These are phyloP conservation scores for Melolontha melolontha DNA, from an alignment of 2,888 invertebrate genomes.

Conservation along the genomic window DNA sequence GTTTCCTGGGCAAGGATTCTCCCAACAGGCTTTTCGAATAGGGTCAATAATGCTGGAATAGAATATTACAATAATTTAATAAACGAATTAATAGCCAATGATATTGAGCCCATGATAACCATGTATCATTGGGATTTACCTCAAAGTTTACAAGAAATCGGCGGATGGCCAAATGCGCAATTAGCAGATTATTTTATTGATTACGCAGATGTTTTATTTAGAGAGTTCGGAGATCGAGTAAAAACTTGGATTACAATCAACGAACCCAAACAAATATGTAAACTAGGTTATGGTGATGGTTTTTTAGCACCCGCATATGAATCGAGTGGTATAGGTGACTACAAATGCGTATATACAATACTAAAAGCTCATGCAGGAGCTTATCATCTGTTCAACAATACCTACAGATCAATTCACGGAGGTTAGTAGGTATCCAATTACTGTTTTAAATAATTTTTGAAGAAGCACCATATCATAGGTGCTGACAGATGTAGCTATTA, in stretches of 20 bases:
- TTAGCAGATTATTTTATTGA: slow-evolving; percentile 72
- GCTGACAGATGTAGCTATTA: too few species aligned
- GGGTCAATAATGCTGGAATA: slow-evolving; percentile 77
- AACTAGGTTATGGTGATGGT: slow-evolving; percentile 25
- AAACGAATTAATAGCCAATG: slow-evolving; percentile 72
- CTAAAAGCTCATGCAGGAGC: slow-evolving; percentile 74
- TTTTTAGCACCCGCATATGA: slow-evolving; percentile 66
- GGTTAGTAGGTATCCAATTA: slow-evolving; percentile 42
- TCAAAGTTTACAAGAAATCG: slow-evolving; percentile 69
- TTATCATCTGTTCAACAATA: slow-evolving; percentile 70
- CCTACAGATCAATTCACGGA: slow-evolving; percentile 63
- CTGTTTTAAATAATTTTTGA: too few species aligned
- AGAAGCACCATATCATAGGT: too few species aligned
- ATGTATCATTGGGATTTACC: slow-evolving; percentile 69
- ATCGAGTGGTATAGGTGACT: slow-evolving; percentile 69
- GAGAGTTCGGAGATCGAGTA: slow-evolving; percentile 64
- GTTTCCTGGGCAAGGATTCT: slow-evolving; percentile 77
- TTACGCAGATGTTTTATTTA: slow-evolving; percentile 69
- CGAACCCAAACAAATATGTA: slow-evolving; percentile 47
- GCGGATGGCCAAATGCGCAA: slow-evolving; percentile 75
- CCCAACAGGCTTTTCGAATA: slow-evolving; percentile 72
- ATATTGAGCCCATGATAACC: slow-evolving; percentile 61
- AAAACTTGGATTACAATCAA: slow-evolving; percentile 50
- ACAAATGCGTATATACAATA: slow-evolving; percentile 73
- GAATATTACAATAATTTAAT: slow-evolving; percentile 81